Conservation (phyloP, 2,113 vertebrate species). For the Caranx melampygus region DNA sequence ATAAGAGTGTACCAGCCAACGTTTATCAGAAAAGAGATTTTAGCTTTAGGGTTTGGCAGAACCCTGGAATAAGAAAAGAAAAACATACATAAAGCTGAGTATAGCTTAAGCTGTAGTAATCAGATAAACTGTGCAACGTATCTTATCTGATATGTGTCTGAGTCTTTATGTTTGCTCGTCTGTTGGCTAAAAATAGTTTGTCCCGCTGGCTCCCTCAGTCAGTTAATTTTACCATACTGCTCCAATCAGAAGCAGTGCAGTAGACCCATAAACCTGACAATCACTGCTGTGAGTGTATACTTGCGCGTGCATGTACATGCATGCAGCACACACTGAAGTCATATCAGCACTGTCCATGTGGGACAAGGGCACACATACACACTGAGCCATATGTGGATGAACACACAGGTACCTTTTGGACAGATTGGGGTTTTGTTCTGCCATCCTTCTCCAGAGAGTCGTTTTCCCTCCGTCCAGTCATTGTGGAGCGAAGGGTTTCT, state of each 20-base stretch:
- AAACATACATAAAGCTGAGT: neutral
- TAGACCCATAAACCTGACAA: constrained; percentile 4
- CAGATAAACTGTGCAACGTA: neutral
- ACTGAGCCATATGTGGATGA: constrained; percentile 17
- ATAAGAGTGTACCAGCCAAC: neutral
- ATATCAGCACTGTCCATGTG: neutral
- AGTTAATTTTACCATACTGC: constrained; percentile 49
- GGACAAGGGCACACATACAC: constrained; percentile 12
- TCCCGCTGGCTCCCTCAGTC: constrained; percentile 47
- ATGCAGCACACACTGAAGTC: neutral
- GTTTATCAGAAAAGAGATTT: no score
- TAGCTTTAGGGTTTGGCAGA: neutral
- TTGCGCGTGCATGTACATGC: neutral
- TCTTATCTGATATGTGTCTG: neutral
- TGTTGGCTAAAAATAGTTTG: constrained; percentile 39
- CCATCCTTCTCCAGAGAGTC: constrained; percentile 63
- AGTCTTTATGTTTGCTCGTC: neutral
- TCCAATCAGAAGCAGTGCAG: constrained; percentile 4
- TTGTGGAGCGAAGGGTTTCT: constrained; percentile 40
- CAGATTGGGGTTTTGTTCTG: constrained; percentile 70
- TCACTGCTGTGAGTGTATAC: neutral
- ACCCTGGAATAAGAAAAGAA: neutral
- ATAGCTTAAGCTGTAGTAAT: neutral
- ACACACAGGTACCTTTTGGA: constrained; percentile 46
- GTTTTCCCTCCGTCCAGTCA: constrained; percentile 53